phyloP scores from a whole-genome alignment of 1,140 invertebrate genomes.

The Drosophila jambulina region DNA sequence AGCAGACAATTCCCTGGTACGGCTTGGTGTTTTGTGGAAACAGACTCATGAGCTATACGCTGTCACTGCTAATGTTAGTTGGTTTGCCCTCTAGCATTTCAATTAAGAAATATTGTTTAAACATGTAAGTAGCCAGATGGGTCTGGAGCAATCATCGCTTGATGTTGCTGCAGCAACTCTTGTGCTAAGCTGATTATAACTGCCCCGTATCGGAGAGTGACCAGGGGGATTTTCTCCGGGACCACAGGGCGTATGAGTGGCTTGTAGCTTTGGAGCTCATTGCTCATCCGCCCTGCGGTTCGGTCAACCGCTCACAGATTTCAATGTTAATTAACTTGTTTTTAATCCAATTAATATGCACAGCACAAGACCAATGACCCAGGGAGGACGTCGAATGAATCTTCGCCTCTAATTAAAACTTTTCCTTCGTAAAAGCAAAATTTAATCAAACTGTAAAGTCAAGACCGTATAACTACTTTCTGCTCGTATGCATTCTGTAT shows the following conservation, averaged over 20 bases:
- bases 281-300: slow-evolving; percentile 34
- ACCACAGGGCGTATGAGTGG: slow-evolving; percentile 22
- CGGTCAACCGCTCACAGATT: slow-evolving; percentile 36
- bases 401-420: slow-evolving; percentile 71
- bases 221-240: neutral
- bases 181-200: slow-evolving; percentile 52
- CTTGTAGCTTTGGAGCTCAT: slow-evolving; percentile 1
- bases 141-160: slow-evolving; percentile 20
- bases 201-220: slow-evolving; percentile 1
- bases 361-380: slow-evolving; percentile 40
- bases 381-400: slow-evolving; percentile 24
- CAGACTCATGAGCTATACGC: slow-evolving; percentile 70
- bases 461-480: slow-evolving; percentile 20
- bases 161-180: slow-evolving; percentile 24
- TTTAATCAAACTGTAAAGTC: slow-evolving; percentile 67
- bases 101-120: slow-evolving; percentile 82
- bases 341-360: slow-evolving; percentile 55
- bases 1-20: slow-evolving; percentile 53
- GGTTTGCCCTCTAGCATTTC: slow-evolving; percentile 70
- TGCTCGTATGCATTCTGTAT: neutral
- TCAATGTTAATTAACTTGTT: slow-evolving; percentile 53
- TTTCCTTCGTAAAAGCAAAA: slow-evolving; percentile 55
- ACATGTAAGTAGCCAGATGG: slow-evolving; percentile 69
- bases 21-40: slow-evolving; percentile 47
- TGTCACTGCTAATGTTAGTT: slow-evolving; percentile 75